Base-by-base conservation (phyloP, 1,140 invertebrate genomes). In the Drosophila subpulchrella region DNA sequence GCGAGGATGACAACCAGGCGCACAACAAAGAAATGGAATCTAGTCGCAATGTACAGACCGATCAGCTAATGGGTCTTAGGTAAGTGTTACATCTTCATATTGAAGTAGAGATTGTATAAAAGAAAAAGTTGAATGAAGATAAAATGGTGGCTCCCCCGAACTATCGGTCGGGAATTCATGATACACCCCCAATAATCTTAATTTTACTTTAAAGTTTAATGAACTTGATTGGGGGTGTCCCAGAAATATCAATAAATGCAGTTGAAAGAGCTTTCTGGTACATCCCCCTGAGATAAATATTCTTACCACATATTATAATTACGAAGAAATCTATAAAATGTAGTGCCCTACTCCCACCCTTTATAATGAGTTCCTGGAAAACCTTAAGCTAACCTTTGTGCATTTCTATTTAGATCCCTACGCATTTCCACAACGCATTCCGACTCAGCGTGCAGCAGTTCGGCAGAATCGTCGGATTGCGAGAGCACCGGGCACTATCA, bases 381-480 rank as follows among this genome's bases (percentile, higher is more conserved):
- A 15, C 13, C 5, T 34, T 6, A 32, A 48, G 39, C 39, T 32
- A 5, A 30, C 11, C 15, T 13, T 42, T 13, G 2, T 13, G 3
- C 10, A 10, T 12, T 13, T 2, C 8, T 1, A 10, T 17, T 13
- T 12, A 94, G 95, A 75, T 96, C 96, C 7, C 93, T 97, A 20
- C 94, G 96, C 61, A 97, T 97, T 93, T 97, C 95, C 1, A 95
- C 95, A 13, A 94, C 95, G 48, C 95, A 95, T 91, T 95, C 95
- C n/a, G 94, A 94, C 90, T 94, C 94, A 42, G 93, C 95, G 91
- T 93, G 94, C 91, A 93, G 94, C 78, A 95, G 95, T 71, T 95
- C 95, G 12, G 95, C 95, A 41, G 95, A 95, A 70, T 94, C 94
- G 51, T 94, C 94, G 27, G 94, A 94, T 83, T 94, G 94, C 81